These are phyloP conservation scores for Sinohyriopsis cumingii DNA, from an alignment of 2,888 invertebrate genomes.

Conservation along the genomic window DNA sequence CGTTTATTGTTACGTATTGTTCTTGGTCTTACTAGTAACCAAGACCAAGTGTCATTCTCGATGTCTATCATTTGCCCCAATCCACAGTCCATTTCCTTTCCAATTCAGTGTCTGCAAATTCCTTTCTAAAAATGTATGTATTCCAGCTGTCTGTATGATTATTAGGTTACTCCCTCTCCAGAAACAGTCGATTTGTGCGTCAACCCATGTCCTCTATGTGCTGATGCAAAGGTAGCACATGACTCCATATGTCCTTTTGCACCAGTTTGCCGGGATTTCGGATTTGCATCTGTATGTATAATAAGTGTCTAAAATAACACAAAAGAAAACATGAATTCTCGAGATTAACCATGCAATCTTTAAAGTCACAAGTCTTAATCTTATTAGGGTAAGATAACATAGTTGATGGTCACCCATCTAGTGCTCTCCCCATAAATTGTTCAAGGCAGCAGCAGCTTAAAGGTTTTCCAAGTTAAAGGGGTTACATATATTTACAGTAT, in stretches of 20 bases:
- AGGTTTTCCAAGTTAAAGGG: no score
- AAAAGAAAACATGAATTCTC: neutral
- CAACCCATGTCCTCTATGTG: conserved; percentile 46
- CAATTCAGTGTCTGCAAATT: conserved; percentile 40
- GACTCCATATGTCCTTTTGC: conserved; percentile 12
- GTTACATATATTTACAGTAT: no score
- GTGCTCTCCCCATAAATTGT: no score
- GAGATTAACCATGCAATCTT: neutral
- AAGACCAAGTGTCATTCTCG: conserved; percentile 57
- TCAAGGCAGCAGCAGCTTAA: no score
- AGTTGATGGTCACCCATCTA: no score
- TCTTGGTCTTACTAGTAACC: conserved; percentile 48
- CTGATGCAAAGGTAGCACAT: conserved; percentile 54
- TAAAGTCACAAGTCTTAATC: no score
- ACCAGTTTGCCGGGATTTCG: conserved; percentile 8
- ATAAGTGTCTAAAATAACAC: conserved; percentile 1
- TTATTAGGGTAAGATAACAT: no score
- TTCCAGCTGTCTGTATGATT: conserved; percentile 38
- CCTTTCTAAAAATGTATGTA: conserved; percentile 41
- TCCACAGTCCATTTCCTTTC: conserved; percentile 61
- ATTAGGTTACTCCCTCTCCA: conserved; percentile 51
- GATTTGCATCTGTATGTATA: conserved; percentile 16
- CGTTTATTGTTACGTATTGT: no score
- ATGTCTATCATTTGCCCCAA: conserved; percentile 61
- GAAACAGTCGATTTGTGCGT: conserved; percentile 45